Evolutionary conservation across 2,888 invertebrate species (phyloP).

Genomic region (Luperina testacea): DNA sequence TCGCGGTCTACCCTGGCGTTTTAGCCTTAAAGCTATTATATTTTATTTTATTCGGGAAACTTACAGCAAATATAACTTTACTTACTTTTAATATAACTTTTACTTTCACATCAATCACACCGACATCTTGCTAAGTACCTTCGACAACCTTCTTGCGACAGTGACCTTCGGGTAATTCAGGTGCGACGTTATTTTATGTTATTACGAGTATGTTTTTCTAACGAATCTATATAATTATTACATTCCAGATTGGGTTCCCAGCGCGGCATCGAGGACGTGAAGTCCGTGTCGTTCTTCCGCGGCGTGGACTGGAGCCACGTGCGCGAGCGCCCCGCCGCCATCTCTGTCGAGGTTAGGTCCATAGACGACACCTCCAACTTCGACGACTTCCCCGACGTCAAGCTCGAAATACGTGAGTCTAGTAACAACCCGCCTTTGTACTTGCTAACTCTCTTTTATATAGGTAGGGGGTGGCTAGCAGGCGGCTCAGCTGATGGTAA

Average conservation of each 20-base stretch:
- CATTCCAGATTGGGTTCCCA: constrained; percentile 93
- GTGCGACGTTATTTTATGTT: neutral
- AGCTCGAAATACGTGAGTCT: constrained; percentile 98
- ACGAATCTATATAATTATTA: neutral
- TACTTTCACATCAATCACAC: neutral
- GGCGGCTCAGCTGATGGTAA: neutral
- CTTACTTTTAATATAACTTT: too few species aligned
- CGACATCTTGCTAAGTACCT: neutral
- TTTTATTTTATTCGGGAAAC: too few species aligned
- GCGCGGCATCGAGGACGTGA: constrained; percentile 98
- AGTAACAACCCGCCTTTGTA: constrained; percentile 17
- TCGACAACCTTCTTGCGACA: neutral
- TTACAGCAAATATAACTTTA: too few species aligned
- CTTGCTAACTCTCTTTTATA: neutral
- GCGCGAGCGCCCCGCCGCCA: constrained; percentile 99
- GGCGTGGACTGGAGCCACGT: constrained; percentile 99
- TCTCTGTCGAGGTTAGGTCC: constrained; percentile 98
- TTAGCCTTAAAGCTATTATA: too few species aligned
- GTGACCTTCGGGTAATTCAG: too few species aligned
- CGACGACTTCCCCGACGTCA: constrained; percentile 99
- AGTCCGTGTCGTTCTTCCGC: constrained; percentile 97
- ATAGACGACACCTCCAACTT: constrained; percentile 99
- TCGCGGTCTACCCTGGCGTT: too few species aligned
- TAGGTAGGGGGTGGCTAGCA: neutral
- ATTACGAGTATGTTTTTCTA: neutral